phyloP scores from a whole-genome alignment of 2,888 invertebrate genomes.

The Acronicta psi region DNA sequence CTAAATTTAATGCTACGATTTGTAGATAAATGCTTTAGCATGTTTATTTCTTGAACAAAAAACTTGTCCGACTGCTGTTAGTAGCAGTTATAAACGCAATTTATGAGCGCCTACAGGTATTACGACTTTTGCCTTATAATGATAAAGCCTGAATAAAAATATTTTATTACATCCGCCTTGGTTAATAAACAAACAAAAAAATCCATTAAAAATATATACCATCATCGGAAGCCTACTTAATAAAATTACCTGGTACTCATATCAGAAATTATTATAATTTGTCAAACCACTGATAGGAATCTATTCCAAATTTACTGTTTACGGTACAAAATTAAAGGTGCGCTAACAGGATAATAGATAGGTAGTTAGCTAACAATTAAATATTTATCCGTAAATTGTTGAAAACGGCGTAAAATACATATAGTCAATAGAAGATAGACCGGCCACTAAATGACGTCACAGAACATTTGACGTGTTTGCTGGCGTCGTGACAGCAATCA shows the following conservation, averaged over 20 bases:
- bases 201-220: not conserved
- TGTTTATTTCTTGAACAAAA: constrained; percentile 38
- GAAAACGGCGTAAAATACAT: too few species aligned
- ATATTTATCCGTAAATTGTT: too few species aligned
- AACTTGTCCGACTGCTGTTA: constrained; percentile 28
- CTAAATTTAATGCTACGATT: constrained; percentile 48
- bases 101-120: constrained; percentile 22
- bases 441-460: too few species aligned
- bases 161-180: constrained; percentile 16
- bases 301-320: not conserved
- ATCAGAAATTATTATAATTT: not conserved
- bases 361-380: not conserved
- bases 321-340: not conserved
- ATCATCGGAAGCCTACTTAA: not conserved
- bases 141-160: constrained; percentile 15
- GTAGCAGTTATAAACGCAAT: constrained; percentile 25
- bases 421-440: too few species aligned
- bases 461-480: too few species aligned
- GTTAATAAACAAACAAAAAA: not conserved
- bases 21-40: constrained; percentile 41
- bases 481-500: too few species aligned
- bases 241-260: not conserved
- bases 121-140: constrained; percentile 22
- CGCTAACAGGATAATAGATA: not conserved
- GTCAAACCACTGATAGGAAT: not conserved